Conservation (phyloP, 2,113 vertebrate genomes). For the Pomatostomus ruficeps region DNA sequence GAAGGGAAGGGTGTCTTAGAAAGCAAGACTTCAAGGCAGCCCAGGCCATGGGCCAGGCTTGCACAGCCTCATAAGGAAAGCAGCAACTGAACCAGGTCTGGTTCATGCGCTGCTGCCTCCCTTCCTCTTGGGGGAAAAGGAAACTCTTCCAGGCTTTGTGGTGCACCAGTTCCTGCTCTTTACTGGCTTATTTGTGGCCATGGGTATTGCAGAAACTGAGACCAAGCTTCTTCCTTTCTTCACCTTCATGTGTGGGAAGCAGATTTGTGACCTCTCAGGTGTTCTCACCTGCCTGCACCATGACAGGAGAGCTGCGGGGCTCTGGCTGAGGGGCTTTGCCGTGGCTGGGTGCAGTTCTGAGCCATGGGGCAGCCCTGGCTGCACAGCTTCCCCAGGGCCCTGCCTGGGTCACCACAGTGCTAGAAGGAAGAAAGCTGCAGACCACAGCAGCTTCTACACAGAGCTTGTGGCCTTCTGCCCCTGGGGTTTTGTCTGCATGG, state of each 20-base stretch:
- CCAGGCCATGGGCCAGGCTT: neutral
- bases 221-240: neutral
- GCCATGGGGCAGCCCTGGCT: fast-evolving
- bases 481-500: fast-evolving
- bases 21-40: neutral
- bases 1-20: neutral
- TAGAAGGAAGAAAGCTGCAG: neutral
- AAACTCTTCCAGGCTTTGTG: neutral
- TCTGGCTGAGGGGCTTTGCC: neutral
- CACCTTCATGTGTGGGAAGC: neutral
- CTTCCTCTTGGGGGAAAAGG: neutral
- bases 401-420: neutral
- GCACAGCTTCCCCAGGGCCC: fast-evolving
- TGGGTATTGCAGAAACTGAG: neutral
- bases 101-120: neutral
- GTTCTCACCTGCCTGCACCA: neutral
- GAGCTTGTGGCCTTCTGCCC: neutral
- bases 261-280: neutral
- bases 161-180: neutral
- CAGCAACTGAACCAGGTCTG: neutral
- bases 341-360: neutral
- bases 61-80: neutral
- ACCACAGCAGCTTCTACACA: neutral
- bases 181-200: neutral
- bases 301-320: neutral